Base-by-base conservation (phyloP, 30 jellyfish, hydroid and myxozoan species). In the Turritopsis rubra region DNA sequence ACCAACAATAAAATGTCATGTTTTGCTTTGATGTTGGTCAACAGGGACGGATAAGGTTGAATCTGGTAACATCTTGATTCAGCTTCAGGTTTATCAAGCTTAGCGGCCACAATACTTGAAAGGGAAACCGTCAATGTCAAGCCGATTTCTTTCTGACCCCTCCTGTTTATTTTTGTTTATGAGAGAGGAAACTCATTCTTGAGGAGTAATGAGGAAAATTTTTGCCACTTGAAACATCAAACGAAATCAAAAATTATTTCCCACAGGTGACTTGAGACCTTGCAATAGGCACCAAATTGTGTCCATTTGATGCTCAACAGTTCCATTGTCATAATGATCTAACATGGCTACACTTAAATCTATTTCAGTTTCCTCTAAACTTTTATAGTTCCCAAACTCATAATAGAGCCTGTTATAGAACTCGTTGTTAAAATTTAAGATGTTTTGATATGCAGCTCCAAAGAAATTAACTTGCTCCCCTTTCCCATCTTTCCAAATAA, bases 381-480 rank as follows among this genome's bases (percentile, higher is more conserved):
- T 28, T 76, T 76, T 31, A 21, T 22, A 76, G 28, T 76, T 72
- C 53, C 25, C 21, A 76, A 76, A 76, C 27, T 76, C 84, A 18
- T 76, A 73, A 28, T 24, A 41, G 30, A 76, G 60, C 27, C 18
- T 66, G 72, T 76, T 72, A 27, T 76, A 27, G 53, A 21, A 28
- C 72, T 21, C 18, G 22, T 76, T 72, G 28, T 31, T 17, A 41
- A 41, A 41, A 41, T 41, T 41, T 13, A 41, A 41, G 60, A 41
- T 3, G 60, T 41, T 41, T 41, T 41, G 60, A 27, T 29, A 65
- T 28, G 3, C 18, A 52, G 73, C 74, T 21, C 22, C 24, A 29
- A 86, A 86, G 71, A 21, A 86, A 22, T 79, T 75, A 20, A 86
- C n/a, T n/a, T n/a, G n/a, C n/a, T n/a, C n/a, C n/a, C n/a, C n/a